Base-by-base conservation (phyloP, 2,113 vertebrate genomes). In the Atrichornis clamosus region DNA sequence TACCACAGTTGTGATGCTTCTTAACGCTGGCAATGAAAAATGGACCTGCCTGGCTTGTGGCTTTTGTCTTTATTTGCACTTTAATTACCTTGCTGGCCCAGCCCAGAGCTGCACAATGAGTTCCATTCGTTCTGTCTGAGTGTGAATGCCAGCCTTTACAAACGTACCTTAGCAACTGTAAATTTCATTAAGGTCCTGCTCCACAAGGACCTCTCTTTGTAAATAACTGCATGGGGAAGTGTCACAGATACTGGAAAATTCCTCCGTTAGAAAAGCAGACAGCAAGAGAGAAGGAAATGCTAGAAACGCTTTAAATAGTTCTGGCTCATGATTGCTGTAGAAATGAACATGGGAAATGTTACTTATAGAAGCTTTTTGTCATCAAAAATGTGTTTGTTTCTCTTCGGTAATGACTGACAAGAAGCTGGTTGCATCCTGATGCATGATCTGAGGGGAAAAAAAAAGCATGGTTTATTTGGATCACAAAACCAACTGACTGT, bases 61-160 rank as follows among this genome's bases (percentile, higher is more conserved):
- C n/a, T 93, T 89, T 94, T 82, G 56, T 97, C 80, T 96, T 95
- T 95, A 90, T 95, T 96, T 97, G 97, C 98, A 98, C 97, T 98
- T 97, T 97, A 96, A 97, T 96, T 95, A 52, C 85, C 60, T 93
- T 87, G 87, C 74, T 94, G 94, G 95, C 81, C 78, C 75, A 95
- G 78, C 95, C 87, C 91, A 95, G 67, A 87, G 87, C 95, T 93
- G 95, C 95, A 92, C 89, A 92, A 84, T 65, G 88, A 85, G 91
- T 90, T 95, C 75, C 59, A 52, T 89, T 92, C 1, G 6, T 87
- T 83, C 84, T 85, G 76, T 77, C 77, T 85, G 63, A 59, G 72
- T 89, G 78, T 84, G 92, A 94, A 67, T 16, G 42, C 85, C 89
- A 83, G 90, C 79, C 72, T 68, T 94, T 93, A 64, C 91, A 93